Conservation (phyloP, 2,888 invertebrate species). For the Eupithecia subfuscata region DNA sequence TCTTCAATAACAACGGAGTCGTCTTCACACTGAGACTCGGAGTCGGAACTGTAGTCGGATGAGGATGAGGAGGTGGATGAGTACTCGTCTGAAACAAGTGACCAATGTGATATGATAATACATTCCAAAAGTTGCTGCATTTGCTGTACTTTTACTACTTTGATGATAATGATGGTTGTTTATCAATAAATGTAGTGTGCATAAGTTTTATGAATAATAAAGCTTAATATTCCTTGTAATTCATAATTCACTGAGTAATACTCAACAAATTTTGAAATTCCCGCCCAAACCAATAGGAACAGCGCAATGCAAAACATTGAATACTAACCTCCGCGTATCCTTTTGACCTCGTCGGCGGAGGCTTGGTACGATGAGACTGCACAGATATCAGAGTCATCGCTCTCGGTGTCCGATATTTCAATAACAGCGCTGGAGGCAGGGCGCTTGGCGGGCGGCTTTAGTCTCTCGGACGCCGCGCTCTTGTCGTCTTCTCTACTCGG, state of each 20-base stretch:
- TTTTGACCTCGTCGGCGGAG: conserved; percentile 78
- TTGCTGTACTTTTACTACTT: neutral
- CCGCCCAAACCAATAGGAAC: conserved; percentile 59
- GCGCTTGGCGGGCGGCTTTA: conserved; percentile 76
- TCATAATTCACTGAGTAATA: neutral
- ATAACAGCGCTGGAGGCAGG: conserved; percentile 68
- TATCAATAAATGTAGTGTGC: neutral
- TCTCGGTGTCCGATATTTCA: conserved; percentile 79
- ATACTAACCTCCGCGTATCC: conserved; percentile 75
- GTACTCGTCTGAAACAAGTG: conserved; percentile 61
- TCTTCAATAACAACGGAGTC: conserved; percentile 71
- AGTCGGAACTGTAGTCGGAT: conserved; percentile 76
- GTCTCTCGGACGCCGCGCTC: conserved; percentile 48
- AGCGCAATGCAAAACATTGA: conserved; percentile 37
- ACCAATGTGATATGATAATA: neutral
- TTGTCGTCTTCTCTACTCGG: conserved; percentile 51
- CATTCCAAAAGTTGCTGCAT: neutral
- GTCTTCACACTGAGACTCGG: conserved; percentile 75
- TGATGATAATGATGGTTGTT: neutral
- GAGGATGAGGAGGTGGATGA: conserved; percentile 68
- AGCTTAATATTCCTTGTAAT: neutral
- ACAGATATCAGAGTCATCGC: conserved; percentile 81
- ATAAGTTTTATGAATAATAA: neutral
- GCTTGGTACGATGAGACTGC: conserved; percentile 81
- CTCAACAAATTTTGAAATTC: conserved; percentile 55